A percentile compares a stretch with the other conserved stretches of the same genome.
Conservation (phyloP, 1,140 invertebrate species). For the Pseudomyrmex gracilis region DNA sequence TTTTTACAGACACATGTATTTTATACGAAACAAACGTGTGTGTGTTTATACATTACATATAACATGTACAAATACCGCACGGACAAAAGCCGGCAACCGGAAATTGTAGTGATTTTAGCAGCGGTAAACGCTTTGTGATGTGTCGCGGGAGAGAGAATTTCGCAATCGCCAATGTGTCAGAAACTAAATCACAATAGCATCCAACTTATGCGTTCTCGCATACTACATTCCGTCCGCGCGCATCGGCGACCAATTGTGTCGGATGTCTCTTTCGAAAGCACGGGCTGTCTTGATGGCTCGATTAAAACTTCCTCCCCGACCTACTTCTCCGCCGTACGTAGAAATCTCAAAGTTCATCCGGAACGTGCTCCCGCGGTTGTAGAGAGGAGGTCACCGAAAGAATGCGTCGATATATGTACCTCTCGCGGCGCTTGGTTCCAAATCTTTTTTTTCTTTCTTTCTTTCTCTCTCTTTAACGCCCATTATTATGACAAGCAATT, state of each 20-base stretch:
- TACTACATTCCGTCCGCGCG: slow-evolving; percentile 46
- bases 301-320: slow-evolving; percentile 61
- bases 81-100: background rate
- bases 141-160: background rate
- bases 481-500: slow-evolving; percentile 35
- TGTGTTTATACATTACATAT: background rate
- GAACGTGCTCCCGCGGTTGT: slow-evolving; percentile 21
- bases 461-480: background rate
- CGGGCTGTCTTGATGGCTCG: slow-evolving; percentile 34
- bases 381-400: slow-evolving; percentile 37
- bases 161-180: slow-evolving; percentile 33
- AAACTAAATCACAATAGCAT: slow-evolving; percentile 44
- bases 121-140: background rate
- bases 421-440: background rate
- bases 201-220: slow-evolving; percentile 34
- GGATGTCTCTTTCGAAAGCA: slow-evolving; percentile 42
- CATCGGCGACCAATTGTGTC: slow-evolving; percentile 50
- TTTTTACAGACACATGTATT: no score
- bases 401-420: slow-evolving; percentile 36
- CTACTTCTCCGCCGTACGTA: slow-evolving; percentile 5
- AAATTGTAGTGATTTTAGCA: slow-evolving; percentile 2
- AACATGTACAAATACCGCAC: background rate
- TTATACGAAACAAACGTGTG: background rate
- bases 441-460: background rate
- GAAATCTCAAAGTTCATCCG: slow-evolving; percentile 57